These are phyloP conservation scores for Blastobasis lacticolella DNA, from an alignment of 2,888 invertebrate species.

Conservation along the genomic window DNA sequence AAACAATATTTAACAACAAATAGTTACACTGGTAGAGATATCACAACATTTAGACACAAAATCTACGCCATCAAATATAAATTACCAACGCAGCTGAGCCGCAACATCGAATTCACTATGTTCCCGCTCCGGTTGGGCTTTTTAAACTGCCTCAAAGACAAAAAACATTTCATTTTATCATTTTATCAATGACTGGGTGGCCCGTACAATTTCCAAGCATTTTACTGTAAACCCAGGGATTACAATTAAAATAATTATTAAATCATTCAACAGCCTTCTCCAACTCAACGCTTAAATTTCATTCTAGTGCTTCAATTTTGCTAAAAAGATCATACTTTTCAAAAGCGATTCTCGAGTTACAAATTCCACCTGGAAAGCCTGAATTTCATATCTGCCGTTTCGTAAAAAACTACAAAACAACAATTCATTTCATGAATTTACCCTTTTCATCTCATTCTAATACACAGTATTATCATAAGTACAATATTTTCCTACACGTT, in stretches of 20 bases:
- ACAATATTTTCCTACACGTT: slow-evolving; percentile 6
- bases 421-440: slow-evolving; percentile 19
- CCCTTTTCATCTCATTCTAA: slow-evolving; percentile 2
- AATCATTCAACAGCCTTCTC: background rate
- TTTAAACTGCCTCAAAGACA: too few relatives aligned
- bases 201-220: too few relatives aligned
- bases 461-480: slow-evolving; percentile 8
- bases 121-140: too few relatives aligned
- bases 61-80: slow-evolving; percentile 19
- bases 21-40: slow-evolving; percentile 26
- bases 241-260: too few relatives aligned
- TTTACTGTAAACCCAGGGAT: too few relatives aligned
- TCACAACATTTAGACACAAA: slow-evolving; percentile 37
- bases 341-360: too few relatives aligned
- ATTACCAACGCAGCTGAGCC: slow-evolving; percentile 21
- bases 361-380: too few relatives aligned
- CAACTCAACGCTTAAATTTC: background rate
- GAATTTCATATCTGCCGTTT: slow-evolving; percentile 12
- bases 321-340: too few relatives aligned
- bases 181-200: background rate
- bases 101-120: slow-evolving; percentile 4
- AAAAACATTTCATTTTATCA: background rate
- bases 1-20: slow-evolving; percentile 12
- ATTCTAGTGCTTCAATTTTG: background rate
- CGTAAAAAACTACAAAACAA: slow-evolving; percentile 49